Conservation (phyloP, 30 jellyfish, hydroid and myxozoan genomes). For the Aurelia sp. region DNA sequence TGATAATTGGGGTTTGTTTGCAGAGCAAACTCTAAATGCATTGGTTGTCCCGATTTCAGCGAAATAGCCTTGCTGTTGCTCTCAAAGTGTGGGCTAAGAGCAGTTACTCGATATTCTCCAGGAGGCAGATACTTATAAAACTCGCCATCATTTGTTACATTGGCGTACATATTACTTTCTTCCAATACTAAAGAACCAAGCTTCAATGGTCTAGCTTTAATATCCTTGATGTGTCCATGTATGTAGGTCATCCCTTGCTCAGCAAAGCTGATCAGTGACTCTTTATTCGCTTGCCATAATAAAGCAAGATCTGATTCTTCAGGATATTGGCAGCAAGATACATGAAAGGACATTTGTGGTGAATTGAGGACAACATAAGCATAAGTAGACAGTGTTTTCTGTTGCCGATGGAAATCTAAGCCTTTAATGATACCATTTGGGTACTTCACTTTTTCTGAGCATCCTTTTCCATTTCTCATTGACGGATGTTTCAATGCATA, state of each 20-base stretch:
- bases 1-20: slow-evolving; percentile 53
- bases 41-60: slow-evolving; percentile 25
- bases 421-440: slow-evolving; percentile 70
- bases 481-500: slow-evolving; percentile 57
- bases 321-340: slow-evolving; percentile 96
- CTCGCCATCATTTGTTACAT: slow-evolving; percentile 69
- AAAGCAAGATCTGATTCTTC: slow-evolving; percentile 60
- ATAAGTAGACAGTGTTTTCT: slow-evolving; percentile 68
- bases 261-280: slow-evolving; percentile 66
- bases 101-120: slow-evolving; percentile 84
- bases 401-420: slow-evolving; percentile 56
- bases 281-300: slow-evolving; percentile 85
- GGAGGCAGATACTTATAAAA: slow-evolving; percentile 84
- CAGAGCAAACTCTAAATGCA: slow-evolving; percentile 62
- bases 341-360: slow-evolving; percentile 66
- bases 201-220: slow-evolving; percentile 49
- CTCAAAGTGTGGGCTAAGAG: slow-evolving; percentile 71
- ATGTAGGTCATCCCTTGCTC: slow-evolving; percentile 83
- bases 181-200: slow-evolving; percentile 70
- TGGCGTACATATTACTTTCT: slow-evolving; percentile 56
- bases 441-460: slow-evolving; percentile 33
- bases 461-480: slow-evolving; percentile 68
- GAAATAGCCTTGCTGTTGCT: slow-evolving; percentile 36
- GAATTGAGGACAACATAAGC: slow-evolving; percentile 69
- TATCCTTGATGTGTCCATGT: slow-evolving; percentile 72